Evolutionary conservation across 2,888 invertebrate species (phyloP), one percentile per base, ranked within the genome.

Genomic region (Rhaphigaster nebulosa): DNA sequence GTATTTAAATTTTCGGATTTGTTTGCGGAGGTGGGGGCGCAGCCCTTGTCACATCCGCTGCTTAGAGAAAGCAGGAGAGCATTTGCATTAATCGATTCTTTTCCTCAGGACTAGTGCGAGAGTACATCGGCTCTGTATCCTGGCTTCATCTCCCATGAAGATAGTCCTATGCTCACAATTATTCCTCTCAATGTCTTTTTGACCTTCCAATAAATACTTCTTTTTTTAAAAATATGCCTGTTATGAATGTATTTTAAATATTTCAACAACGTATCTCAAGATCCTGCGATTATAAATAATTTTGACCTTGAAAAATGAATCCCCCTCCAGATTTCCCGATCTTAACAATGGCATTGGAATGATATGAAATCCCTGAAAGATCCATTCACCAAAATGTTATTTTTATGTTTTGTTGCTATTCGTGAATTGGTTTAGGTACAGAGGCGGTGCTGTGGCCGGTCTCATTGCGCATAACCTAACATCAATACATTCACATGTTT

Each of bases 31-130:
- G 70, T 8, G 70, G 70, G 20, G 70, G 38, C 38, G 70, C 34
- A 76, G 70, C 70, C 34, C 70, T 76, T 76, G 70, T 84, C 84
- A 41, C 84, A 84, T 50, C 84, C 18, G 45, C 84, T 50, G 45
- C 45, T 84, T 41, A 84, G 84, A 84, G 80, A 38, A 38, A 38
- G 23, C 80, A 80, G 38, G 41, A 38, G 26, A 50, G 84, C 89
- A 89, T 89, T 89, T 89, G 76, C 89, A 89, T 89, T 65, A 89
- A 89, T 89, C 89, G 89, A 89, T 89, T 45, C 70, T 54, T 34
- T 41, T 50, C n/a, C 89, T 45, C 29, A n/a, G 29, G 76, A 52
- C 20, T 26, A 34, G 89, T n/a, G 54, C 6, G 65, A 65, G 34
- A 23, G n/a, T 45, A 84, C 70, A 38, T 65, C 29, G 29, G 4